Evolutionary conservation across 1,140 invertebrate genomes (phyloP).

Genomic region (Octopus sinensis): DNA sequence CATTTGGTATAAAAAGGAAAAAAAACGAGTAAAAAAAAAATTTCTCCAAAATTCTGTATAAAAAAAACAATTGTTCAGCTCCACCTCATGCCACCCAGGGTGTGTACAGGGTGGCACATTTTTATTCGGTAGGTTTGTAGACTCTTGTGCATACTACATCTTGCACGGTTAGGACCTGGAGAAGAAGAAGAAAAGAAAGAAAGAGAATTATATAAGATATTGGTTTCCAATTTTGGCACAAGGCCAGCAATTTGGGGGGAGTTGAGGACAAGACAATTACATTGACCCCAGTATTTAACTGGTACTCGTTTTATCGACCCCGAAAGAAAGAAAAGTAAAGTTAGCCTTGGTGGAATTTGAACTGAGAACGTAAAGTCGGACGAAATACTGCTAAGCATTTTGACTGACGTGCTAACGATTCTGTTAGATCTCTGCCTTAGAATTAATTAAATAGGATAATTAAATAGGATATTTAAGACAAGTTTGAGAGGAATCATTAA

Average conservation of each 20-base stretch:
- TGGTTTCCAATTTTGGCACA: no score
- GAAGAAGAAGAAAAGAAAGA: background rate
- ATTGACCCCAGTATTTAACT: background rate
- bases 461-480: no score
- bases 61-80: background rate
- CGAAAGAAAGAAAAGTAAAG: background rate
- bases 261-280: background rate
- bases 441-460: no score
- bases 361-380: background rate
- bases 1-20: background rate
- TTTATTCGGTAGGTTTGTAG: background rate
- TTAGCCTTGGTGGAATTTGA: background rate
- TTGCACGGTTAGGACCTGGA: conserved; percentile 24
- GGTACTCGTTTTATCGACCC: background rate
- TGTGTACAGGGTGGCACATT: background rate
- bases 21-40: background rate
- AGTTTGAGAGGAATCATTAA: no score
- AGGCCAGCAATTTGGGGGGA: background rate
- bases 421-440: no score
- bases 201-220: background rate
- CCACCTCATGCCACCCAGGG: background rate
- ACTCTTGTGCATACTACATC: conserved; percentile 13
- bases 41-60: background rate
- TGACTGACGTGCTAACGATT: no score
- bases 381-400: no score